A percentile compares a stretch with the other conserved stretches of the same genome.
Evolutionary conservation across 2,113 vertebrate genomes (phyloP).

Genomic region (Archilochus colubris): DNA sequence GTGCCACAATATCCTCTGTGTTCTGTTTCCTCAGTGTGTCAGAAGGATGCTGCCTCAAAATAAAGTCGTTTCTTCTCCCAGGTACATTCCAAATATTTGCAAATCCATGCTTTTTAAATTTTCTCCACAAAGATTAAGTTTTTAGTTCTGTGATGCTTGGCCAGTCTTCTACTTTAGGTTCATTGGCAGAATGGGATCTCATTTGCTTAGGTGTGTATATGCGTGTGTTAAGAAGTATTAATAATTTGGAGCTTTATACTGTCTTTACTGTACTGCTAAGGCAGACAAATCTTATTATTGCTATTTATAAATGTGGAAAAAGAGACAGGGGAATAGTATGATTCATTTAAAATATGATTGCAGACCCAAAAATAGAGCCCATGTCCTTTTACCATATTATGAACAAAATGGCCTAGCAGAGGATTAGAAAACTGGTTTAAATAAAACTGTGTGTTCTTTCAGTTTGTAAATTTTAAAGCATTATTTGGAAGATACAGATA

Average conservation of each 20-base stretch:
- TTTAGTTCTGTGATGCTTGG: background rate
- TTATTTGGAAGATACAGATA: background rate
- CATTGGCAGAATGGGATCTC: background rate
- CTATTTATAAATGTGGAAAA: conserved; percentile 17
- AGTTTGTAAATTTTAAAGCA: background rate
- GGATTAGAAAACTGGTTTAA: conserved; percentile 28
- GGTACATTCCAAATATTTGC: background rate
- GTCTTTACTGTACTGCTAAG: conserved; percentile 32
- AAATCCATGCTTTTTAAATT: background rate
- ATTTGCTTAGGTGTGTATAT: background rate
- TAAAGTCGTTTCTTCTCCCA: background rate
- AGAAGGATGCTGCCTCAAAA: background rate
- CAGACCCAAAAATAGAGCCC: conserved; percentile 19
- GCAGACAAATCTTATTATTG: conserved; percentile 22
- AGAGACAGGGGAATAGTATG: background rate
- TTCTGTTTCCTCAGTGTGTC: background rate
- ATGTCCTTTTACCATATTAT: background rate
- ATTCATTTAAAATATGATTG: conserved; percentile 23
- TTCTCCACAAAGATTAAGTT: background rate
- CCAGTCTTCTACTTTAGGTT: background rate
- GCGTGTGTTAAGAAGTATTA: background rate
- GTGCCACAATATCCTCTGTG: background rate
- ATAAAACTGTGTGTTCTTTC: background rate
- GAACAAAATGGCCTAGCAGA: background rate
- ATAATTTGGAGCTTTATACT: background rate